A percentile compares a stretch with the other conserved stretches of the same genome.
These are phyloP conservation scores for Steatocranus sp. DNA, from an alignment of 2,797 vertebrate species.

Conservation along the genomic window DNA sequence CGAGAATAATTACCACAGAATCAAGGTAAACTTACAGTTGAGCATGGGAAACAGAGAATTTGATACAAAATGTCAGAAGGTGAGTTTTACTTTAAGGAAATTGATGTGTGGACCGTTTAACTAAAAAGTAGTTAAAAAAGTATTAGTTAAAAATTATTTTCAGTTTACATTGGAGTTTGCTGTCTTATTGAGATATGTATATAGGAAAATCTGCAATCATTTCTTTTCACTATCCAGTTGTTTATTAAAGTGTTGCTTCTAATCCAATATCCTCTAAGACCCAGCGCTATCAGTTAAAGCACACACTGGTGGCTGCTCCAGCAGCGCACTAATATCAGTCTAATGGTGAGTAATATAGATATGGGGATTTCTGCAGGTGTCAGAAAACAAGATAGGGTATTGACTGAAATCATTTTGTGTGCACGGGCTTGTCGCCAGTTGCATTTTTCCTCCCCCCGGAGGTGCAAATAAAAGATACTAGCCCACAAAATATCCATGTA, in stretches of 20 bases:
- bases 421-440: background rate
- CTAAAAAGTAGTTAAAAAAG: background rate
- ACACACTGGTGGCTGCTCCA: conserved; percentile 14
- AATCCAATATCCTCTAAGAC: background rate
- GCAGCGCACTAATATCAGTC: conserved; percentile 54
- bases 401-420: conserved; percentile 12
- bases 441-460: background rate
- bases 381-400: conserved; percentile 45
- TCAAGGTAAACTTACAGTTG: background rate
- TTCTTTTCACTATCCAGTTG: background rate
- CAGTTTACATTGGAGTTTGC: background rate
- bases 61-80: background rate
- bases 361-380: conserved; percentile 55
- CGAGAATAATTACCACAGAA: background rate
- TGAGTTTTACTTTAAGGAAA: background rate
- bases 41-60: background rate
- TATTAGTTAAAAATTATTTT: background rate
- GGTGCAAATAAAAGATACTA: background rate
- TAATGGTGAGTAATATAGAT: conserved; percentile 57
- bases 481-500: background rate
- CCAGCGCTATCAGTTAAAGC: conserved; percentile 45
- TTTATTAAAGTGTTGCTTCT: conserved; percentile 15
- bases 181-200: background rate
- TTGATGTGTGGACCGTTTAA: background rate
- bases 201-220: background rate